A percentile compares a stretch with the other conserved stretches of the same genome.
Conservation (phyloP, 2,113 vertebrate genomes). For the Pycnonotus jocosus region DNA sequence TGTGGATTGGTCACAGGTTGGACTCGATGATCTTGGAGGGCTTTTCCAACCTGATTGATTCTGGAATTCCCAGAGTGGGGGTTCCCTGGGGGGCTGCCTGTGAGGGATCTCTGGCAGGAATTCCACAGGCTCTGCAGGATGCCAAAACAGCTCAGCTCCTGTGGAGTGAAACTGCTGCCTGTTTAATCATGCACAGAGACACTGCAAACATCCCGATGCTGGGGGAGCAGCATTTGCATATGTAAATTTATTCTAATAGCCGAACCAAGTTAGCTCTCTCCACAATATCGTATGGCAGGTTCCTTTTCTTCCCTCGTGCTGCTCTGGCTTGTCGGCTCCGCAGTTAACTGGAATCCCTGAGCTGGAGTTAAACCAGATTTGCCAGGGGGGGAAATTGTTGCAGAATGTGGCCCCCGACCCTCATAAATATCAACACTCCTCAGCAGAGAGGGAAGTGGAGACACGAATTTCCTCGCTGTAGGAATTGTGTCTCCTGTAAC, state of each 20-base stretch:
- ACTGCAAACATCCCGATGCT: background rate
- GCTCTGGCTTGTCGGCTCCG: background rate
- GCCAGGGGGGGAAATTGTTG: background rate
- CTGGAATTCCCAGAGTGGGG: background rate
- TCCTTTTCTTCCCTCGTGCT: background rate
- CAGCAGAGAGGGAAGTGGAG: background rate
- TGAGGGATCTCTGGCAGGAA: background rate
- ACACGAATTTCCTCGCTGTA: background rate
- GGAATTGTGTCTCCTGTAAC: background rate
- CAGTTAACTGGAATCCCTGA: background rate
- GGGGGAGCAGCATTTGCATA: background rate
- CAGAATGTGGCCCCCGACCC: background rate
- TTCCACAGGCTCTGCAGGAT: fast-evolving
- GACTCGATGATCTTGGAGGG: background rate
- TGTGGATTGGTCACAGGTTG: background rate
- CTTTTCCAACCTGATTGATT: background rate
- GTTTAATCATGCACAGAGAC: background rate
- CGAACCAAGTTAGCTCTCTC: background rate
- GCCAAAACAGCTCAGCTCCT: background rate
- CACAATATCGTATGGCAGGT: background rate
- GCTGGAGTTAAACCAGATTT: background rate
- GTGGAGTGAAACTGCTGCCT: background rate
- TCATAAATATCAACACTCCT: background rate
- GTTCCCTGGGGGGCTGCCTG: background rate
- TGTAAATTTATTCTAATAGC: conserved; percentile 22